phyloP scores from a whole-genome alignment of 2,888 invertebrate species.

The Drosophila mimetica region DNA sequence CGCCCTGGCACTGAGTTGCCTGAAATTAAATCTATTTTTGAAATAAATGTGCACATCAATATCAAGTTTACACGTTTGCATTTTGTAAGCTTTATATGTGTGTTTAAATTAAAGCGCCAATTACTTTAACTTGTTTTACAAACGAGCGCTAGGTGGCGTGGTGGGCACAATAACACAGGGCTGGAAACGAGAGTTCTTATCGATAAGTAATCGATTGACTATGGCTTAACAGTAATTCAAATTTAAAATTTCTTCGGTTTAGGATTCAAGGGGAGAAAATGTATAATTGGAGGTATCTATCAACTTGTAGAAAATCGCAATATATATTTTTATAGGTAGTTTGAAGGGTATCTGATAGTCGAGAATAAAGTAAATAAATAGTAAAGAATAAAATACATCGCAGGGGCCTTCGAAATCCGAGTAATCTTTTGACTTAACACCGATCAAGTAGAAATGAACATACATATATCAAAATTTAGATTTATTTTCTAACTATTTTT shows the following conservation, averaged over 20 bases:
- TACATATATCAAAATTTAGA: too few species aligned
- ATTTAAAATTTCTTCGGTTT: not conserved
- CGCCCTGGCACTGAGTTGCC: conserved; percentile 27
- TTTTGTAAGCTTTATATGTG: not conserved
- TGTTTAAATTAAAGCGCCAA: conserved; percentile 3
- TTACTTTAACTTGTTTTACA: not conserved
- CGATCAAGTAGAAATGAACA: not conserved
- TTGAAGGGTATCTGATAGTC: too few species aligned
- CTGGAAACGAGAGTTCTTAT: not conserved
- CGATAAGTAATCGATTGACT: not conserved
- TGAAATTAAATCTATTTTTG: conserved; percentile 52
- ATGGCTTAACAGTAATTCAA: not conserved
- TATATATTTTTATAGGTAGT: too few species aligned
- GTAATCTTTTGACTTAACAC: not conserved
- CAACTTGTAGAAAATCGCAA: too few species aligned
- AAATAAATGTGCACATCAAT: conserved; percentile 24
- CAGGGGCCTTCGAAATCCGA: not conserved
- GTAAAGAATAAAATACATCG: not conserved
- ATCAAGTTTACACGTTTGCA: not conserved
- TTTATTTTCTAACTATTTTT: too few species aligned
- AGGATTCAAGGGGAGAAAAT: too few species aligned
- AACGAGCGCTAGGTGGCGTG: conserved; percentile 10
- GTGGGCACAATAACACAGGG: not conserved
- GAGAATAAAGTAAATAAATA: too few species aligned
- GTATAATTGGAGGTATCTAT: too few species aligned